Conservation (phyloP, 2,113 vertebrate genomes). For the Gobius niger region DNA sequence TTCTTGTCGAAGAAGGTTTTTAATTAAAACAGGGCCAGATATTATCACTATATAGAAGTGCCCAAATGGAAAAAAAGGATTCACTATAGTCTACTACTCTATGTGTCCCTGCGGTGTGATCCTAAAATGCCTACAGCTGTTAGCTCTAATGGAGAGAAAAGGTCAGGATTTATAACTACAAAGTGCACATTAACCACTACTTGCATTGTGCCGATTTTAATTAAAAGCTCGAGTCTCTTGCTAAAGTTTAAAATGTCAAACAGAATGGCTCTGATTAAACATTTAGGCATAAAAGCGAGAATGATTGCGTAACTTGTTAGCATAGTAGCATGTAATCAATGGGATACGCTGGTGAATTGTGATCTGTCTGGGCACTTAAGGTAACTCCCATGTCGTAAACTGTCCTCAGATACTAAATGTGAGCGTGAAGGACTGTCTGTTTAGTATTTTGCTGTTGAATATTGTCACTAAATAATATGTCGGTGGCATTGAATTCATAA, state of each 20-base stretch:
- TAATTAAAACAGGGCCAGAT: conserved; percentile 45
- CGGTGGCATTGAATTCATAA: no score
- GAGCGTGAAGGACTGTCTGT: no score
- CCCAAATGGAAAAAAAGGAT: not conserved
- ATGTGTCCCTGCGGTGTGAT: not conserved
- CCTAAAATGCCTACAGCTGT: conserved; percentile 5
- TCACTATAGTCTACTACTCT: not conserved
- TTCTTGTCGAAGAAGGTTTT: conserved; percentile 34
- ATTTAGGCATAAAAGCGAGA: not conserved
- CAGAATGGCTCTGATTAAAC: conserved; percentile 6
- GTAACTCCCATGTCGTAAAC: no score
- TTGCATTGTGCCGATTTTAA: not conserved
- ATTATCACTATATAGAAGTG: conserved; percentile 12
- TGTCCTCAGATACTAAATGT: no score
- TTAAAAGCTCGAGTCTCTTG: conserved; percentile 21
- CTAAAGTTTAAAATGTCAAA: conserved; percentile 7
- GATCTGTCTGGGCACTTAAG: not conserved
- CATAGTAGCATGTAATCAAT: not conserved
- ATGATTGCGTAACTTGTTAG: not conserved
- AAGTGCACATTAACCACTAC: conserved; percentile 15
- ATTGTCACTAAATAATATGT: no score
- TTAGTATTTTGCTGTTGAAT: no score
- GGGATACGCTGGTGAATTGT: not conserved
- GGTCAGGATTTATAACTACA: conserved; percentile 23
- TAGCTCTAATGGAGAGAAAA: conserved; percentile 27